These are phyloP conservation scores for Acridotheres tristis DNA, from an alignment of 2,797 vertebrate genomes.

Conservation along the genomic window DNA sequence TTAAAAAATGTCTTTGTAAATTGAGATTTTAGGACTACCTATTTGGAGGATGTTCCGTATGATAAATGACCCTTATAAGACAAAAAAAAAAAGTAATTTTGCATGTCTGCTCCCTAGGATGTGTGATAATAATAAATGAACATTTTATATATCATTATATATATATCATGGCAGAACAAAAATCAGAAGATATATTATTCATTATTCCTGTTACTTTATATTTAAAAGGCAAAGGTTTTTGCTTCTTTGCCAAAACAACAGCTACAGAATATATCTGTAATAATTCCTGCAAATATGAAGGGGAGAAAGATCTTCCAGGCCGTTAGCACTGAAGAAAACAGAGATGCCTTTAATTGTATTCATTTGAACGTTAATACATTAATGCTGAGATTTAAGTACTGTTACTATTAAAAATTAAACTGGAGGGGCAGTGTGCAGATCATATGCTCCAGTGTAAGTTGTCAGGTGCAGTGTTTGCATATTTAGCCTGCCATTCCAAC, in stretches of 20 bases:
- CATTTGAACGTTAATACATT: slow-evolving; percentile 70
- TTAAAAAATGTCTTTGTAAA: slow-evolving; percentile 67
- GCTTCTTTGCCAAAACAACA: slow-evolving; percentile 63
- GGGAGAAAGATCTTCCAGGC: slow-evolving; percentile 49
- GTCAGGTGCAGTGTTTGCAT: slow-evolving; percentile 61
- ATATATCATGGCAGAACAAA: slow-evolving; percentile 66
- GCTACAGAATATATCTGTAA: slow-evolving; percentile 53
- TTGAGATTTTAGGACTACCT: slow-evolving; percentile 68
- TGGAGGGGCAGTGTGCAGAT: slow-evolving; percentile 41
- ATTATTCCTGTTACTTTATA: slow-evolving; percentile 71
- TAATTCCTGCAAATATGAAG: background rate
- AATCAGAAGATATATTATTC: slow-evolving; percentile 72
- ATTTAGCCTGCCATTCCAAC: slow-evolving; percentile 32
- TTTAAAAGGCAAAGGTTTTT: slow-evolving; percentile 73
- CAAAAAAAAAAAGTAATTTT: slow-evolving; percentile 66
- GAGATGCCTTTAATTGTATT: slow-evolving; percentile 66
- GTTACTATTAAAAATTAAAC: slow-evolving; percentile 72
- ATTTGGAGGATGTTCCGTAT: slow-evolving; percentile 38
- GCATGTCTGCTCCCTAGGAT: slow-evolving; percentile 68
- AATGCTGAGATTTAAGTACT: slow-evolving; percentile 68
- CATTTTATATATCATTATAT: slow-evolving; percentile 71
- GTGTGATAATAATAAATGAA: slow-evolving; percentile 72
- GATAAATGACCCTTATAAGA: slow-evolving; percentile 65
- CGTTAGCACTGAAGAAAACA: slow-evolving; percentile 38
- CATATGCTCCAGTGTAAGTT: slow-evolving; percentile 39